These are phyloP conservation scores for Botia almorhae DNA, from an alignment of 2,797 vertebrate genomes.

Conservation along the genomic window DNA sequence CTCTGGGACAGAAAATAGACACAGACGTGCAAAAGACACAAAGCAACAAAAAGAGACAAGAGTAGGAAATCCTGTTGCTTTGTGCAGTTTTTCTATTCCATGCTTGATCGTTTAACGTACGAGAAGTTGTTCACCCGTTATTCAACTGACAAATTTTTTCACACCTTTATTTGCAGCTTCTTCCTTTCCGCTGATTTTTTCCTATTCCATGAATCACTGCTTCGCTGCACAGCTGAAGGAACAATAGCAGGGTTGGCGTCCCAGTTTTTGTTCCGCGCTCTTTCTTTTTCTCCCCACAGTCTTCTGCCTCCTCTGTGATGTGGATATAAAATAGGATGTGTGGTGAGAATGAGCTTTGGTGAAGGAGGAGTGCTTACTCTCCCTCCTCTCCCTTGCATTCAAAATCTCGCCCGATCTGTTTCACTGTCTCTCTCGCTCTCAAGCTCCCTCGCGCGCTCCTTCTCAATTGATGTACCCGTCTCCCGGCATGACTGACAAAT, in stretches of 20 bases:
- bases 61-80: conserved; percentile 30
- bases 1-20: conserved; percentile 30
- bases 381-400: conserved; percentile 47
- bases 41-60: not conserved
- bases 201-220: conserved; percentile 8
- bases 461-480: conserved; percentile 75
- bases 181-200: not conserved
- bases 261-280: conserved; percentile 16
- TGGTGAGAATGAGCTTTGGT: conserved; percentile 59
- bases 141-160: conserved; percentile 5
- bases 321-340: conserved; percentile 60
- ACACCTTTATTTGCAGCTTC: not conserved
- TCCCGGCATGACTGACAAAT: conserved; percentile 71
- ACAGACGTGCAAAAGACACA: conserved; percentile 25
- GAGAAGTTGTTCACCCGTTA: conserved; percentile 16
- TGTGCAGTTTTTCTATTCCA: conserved; percentile 9
- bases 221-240: conserved; percentile 4
- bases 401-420: conserved; percentile 35
- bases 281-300: conserved; percentile 24
- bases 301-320: conserved; percentile 33
- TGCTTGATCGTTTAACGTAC: not conserved
- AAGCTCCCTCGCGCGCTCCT: conserved; percentile 42
- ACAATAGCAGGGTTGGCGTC: conserved; percentile 11
- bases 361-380: conserved; percentile 58
- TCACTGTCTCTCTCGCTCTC: conserved; percentile 30